phyloP scores from a whole-genome alignment of 1,140 invertebrate genomes.

The Drosophila eugracilis region DNA sequence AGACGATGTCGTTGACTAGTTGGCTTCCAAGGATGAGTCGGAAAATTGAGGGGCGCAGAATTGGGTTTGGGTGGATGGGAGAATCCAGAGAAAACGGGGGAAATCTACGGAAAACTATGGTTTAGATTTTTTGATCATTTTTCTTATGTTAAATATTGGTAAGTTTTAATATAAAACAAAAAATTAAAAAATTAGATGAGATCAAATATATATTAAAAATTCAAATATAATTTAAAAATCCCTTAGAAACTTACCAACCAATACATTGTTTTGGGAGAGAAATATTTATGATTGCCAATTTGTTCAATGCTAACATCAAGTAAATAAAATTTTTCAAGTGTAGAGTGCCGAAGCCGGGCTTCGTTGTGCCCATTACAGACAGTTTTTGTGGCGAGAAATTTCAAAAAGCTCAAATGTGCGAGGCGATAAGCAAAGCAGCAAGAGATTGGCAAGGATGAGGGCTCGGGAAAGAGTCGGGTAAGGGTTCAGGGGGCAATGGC shows the following conservation, averaged over 20 bases:
- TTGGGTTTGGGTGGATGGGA: too few species aligned
- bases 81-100: neutral
- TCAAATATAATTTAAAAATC: neutral
- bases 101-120: neutral
- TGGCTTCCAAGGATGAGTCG: constrained; percentile 52
- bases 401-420: constrained; percentile 77
- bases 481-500: constrained; percentile 20
- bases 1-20: constrained; percentile 75
- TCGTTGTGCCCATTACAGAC: constrained; percentile 60
- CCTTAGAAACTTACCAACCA: too few species aligned
- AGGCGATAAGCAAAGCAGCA: constrained; percentile 80
- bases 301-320: too few species aligned
- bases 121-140: too few species aligned
- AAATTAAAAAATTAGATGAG: too few species aligned
- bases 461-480: neutral
- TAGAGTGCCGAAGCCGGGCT: constrained; percentile 21
- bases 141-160: too few species aligned
- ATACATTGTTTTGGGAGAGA: too few species aligned
- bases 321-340: constrained; percentile 10
- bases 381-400: constrained; percentile 59
- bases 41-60: neutral
- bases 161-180: too few species aligned
- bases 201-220: neutral
- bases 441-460: constrained; percentile 31
- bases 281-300: too few species aligned